Evolutionary conservation across 2,888 invertebrate species (phyloP).

Genomic region (Hermaeophaga mercurialis): DNA sequence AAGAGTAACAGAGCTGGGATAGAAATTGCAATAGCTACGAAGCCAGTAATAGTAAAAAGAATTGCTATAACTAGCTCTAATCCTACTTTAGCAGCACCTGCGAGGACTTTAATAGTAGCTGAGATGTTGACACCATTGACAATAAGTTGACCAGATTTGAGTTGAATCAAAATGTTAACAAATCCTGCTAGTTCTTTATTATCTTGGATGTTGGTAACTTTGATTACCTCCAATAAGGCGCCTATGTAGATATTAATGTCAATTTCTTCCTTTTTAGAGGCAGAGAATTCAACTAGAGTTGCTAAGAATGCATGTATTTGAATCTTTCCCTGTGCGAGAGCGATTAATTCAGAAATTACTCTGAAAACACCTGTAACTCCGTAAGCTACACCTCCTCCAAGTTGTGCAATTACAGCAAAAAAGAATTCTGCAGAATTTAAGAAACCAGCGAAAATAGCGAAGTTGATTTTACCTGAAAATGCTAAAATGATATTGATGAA

Average conservation of each 20-base stretch:
- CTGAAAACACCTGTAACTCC: constrained; percentile 35
- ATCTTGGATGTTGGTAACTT: constrained; percentile 7
- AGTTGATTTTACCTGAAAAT: constrained; percentile 26
- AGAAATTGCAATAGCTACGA: constrained; percentile 18
- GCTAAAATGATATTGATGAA: constrained; percentile 33
- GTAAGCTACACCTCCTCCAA: constrained; percentile 30
- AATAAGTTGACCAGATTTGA: constrained; percentile 24
- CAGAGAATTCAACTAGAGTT: constrained; percentile 25
- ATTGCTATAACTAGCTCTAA: constrained; percentile 26
- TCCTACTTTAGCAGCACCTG: constrained; percentile 1
- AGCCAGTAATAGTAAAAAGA: constrained; percentile 19
- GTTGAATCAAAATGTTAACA: constrained; percentile 19
- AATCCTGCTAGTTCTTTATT: constrained; percentile 17
- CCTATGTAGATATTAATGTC: constrained; percentile 20
- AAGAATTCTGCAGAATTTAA: constrained; percentile 26
- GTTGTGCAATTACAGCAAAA: constrained; percentile 27
- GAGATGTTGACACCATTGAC: constrained; percentile 30
- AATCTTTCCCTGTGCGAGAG: constrained; percentile 16
- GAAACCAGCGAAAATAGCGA: constrained; percentile 25
- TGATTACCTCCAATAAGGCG: constrained; percentile 26
- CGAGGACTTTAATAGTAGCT: constrained; percentile 23
- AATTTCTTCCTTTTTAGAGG: neutral
- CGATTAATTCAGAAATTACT: constrained; percentile 25
- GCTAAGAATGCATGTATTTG: constrained; percentile 28
- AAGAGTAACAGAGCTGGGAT: constrained; percentile 27